These are phyloP conservation scores for Eublepharis macularius DNA, from an alignment of 2,113 vertebrate species.

Conservation along the genomic window DNA sequence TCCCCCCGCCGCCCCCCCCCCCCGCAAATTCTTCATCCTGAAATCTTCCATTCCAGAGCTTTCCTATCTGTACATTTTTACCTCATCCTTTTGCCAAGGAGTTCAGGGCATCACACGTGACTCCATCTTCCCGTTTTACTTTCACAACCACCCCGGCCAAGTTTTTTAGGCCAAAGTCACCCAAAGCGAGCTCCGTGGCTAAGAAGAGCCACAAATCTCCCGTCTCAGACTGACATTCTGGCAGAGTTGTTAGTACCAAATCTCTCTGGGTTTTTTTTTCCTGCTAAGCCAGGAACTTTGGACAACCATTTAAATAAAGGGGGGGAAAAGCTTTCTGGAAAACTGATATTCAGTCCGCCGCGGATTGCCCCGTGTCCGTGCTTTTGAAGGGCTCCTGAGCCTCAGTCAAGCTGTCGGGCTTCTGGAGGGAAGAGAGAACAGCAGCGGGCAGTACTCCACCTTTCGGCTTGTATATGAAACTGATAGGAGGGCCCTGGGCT, in stretches of 20 bases:
- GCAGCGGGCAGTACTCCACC: neutral
- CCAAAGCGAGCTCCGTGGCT: no score
- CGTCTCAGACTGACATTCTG: no score
- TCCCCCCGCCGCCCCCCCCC: no score
- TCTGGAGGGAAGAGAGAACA: neutral
- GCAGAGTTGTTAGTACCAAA: neutral
- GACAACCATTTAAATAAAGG: neutral
- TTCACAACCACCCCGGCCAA: no score
- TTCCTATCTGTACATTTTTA: neutral
- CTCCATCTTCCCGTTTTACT: no score
- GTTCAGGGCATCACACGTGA: no score
- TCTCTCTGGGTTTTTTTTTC: neutral
- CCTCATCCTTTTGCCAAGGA: no score
- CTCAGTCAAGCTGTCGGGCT: neutral
- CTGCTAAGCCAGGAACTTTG: neutral
- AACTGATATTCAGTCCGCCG: neutral
- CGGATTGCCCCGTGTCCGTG: neutral
- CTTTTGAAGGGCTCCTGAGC: neutral
- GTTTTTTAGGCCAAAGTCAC: no score
- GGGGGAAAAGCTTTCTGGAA: neutral
- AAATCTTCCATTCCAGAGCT: neutral
- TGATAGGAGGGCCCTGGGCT: neutral
- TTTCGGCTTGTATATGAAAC: slow-evolving; percentile 18
- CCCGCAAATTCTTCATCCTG: no score
- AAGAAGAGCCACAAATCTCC: no score